phyloP scores from a whole-genome alignment of 1,140 invertebrate species.

The Dysdera silvatica region DNA sequence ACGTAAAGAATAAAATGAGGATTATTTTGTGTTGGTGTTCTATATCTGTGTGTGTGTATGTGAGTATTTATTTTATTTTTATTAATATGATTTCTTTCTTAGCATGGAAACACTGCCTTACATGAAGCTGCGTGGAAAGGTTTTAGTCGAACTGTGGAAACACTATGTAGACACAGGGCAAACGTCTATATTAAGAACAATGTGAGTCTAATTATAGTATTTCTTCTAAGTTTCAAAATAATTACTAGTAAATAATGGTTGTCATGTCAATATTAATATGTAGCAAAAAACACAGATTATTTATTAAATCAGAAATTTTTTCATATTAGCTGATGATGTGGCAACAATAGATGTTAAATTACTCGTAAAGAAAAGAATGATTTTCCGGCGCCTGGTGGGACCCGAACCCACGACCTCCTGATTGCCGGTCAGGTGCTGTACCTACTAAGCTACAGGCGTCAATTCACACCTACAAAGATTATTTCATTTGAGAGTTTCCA shows the following conservation, averaged over 20 bases:
- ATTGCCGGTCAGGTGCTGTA: too few species aligned
- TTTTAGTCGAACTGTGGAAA: conserved; percentile 69
- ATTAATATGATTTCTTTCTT: conserved; percentile 1
- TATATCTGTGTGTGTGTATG: too few species aligned
- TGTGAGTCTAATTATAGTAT: conserved; percentile 34
- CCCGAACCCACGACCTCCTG: too few species aligned
- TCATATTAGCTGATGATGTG: too few species aligned
- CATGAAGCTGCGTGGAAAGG: conserved; percentile 94
- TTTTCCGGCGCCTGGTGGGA: too few species aligned
- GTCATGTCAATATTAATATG: neutral
- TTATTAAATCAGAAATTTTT: neutral
- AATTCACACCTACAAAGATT: too few species aligned
- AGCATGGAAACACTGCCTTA: conserved; percentile 71
- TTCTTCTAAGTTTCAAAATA: neutral
- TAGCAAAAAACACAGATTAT: neutral
- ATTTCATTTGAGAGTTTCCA: too few species aligned
- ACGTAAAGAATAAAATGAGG: too few species aligned
- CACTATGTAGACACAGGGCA: conserved; percentile 61
- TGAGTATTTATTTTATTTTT: neutral
- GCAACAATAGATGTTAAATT: too few species aligned
- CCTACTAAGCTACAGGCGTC: too few species aligned
- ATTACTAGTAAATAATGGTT: neutral
- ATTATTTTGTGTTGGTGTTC: too few species aligned
- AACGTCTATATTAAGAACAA: conserved; percentile 67
- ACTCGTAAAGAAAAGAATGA: too few species aligned